Evolutionary conservation across 2,113 vertebrate species (phyloP).

Genomic region (Lonchura striata): DNA sequence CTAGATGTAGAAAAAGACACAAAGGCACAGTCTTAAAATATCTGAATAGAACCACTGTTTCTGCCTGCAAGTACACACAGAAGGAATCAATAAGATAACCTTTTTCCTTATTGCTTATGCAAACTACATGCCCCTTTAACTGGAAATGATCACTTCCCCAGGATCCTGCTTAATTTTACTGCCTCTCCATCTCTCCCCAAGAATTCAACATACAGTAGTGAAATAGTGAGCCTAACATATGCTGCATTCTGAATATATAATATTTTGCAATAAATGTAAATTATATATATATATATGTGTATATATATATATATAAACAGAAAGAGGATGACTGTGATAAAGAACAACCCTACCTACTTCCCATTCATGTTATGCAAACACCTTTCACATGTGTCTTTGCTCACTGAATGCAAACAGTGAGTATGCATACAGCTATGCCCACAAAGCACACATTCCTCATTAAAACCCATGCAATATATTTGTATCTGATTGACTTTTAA

Average conservation of each 20-base stretch:
- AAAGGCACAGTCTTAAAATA: neutral
- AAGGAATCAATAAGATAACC: neutral
- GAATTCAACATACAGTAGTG: neutral
- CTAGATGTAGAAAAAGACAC: neutral
- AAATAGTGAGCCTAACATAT: neutral
- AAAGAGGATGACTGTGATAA: slow-evolving; percentile 9
- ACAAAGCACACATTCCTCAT: slow-evolving; percentile 38
- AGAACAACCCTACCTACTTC: slow-evolving; percentile 33
- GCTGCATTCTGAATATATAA: neutral
- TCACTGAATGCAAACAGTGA: slow-evolving; percentile 56
- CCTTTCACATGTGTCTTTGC: slow-evolving; percentile 45
- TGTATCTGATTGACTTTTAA: slow-evolving; percentile 62
- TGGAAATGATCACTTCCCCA: neutral
- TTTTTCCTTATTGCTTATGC: neutral
- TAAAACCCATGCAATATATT: slow-evolving; percentile 41
- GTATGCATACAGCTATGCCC: slow-evolving; percentile 3
- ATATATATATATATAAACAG: neutral
- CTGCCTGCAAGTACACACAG: neutral
- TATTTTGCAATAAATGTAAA: slow-evolving; percentile 54
- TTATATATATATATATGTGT: neutral
- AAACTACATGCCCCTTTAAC: neutral
- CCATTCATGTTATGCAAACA: slow-evolving; percentile 60
- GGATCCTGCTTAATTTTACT: neutral
- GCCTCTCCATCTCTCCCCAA: neutral
- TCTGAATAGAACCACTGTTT: slow-evolving; percentile 17